Evolutionary conservation across 2,797 vertebrate species (phyloP).

Genomic region (Holocentrus rufus): DNA sequence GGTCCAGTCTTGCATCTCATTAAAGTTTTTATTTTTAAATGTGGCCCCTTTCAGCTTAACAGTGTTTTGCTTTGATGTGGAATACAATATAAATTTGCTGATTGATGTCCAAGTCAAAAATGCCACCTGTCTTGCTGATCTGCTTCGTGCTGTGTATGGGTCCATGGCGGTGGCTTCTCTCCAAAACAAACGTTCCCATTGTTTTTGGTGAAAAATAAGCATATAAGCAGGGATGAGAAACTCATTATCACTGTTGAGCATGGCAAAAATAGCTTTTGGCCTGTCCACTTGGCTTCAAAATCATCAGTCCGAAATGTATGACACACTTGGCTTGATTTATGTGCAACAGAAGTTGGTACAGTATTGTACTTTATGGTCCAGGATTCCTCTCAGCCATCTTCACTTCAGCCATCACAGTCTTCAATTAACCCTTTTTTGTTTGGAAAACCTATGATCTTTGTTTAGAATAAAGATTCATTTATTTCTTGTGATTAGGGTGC

Average conservation of each 20-base stretch:
- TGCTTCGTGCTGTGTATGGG: constrained; percentile 18
- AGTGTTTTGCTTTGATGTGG: constrained; percentile 41
- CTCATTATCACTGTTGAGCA: constrained; percentile 33
- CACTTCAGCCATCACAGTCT: no score
- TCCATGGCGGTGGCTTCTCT: constrained; percentile 25
- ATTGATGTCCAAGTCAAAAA: constrained; percentile 33
- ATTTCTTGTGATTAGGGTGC: background rate
- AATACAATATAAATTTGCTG: constrained; percentile 31
- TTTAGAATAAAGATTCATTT: background rate
- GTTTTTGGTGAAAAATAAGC: constrained; percentile 30
- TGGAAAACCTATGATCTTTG: constrained; percentile 6
- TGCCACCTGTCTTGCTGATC: constrained; percentile 58
- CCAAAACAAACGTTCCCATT: constrained; percentile 29
- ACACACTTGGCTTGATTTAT: constrained; percentile 30
- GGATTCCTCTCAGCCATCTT: constrained; percentile 5
- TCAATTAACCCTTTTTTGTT: no score
- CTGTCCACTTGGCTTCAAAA: constrained; percentile 45
- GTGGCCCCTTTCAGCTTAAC: constrained; percentile 43
- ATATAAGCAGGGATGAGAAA: constrained; percentile 47
- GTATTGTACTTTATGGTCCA: background rate
- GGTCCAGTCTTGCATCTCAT: constrained; percentile 57
- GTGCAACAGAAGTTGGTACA: constrained; percentile 6
- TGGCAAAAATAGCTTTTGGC: constrained; percentile 40
- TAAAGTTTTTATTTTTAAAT: constrained; percentile 43
- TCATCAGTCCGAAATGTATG: constrained; percentile 28